Conservation (phyloP, 2,888 invertebrate species). For the Trimorus sp. region DNA sequence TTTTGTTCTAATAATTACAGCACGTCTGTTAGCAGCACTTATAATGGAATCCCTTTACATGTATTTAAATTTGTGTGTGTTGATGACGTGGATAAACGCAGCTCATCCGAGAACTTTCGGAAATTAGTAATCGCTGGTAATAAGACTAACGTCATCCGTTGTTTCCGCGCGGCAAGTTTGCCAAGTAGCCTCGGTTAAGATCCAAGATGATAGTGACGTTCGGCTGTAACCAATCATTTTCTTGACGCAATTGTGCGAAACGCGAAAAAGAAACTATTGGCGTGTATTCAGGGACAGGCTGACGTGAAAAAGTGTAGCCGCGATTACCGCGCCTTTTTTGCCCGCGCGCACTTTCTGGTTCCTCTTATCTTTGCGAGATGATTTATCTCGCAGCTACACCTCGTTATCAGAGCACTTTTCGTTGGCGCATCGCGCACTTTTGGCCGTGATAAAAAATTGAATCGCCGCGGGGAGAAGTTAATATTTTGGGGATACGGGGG, state of each 20-base stretch:
- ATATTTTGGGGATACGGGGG: conserved; percentile 28
- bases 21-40: not conserved
- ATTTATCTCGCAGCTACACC: conserved; percentile 51
- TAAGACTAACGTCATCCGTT: conserved; percentile 60
- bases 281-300: conserved; percentile 52
- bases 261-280: conserved; percentile 62
- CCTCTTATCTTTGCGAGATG: conserved; percentile 46
- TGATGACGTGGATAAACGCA: conserved; percentile 40
- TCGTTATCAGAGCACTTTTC: conserved; percentile 56
- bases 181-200: conserved; percentile 45
- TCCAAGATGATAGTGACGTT: conserved; percentile 51
- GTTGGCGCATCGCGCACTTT: conserved; percentile 34
- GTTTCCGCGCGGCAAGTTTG: conserved; percentile 54
- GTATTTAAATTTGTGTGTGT: conserved; percentile 18
- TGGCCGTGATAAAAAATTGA: conserved; percentile 46
- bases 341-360: conserved; percentile 29
- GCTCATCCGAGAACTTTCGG: conserved; percentile 49
- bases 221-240: conserved; percentile 55
- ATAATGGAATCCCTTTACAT: conserved; percentile 2
- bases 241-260: conserved; percentile 49
- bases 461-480: conserved; percentile 20
- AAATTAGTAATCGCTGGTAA: conserved; percentile 61
- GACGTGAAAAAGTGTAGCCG: conserved; percentile 46
- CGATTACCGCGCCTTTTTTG: conserved; percentile 38
- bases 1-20: too few relatives aligned